Percentiles rank a stretch among this genome's conserved stretches.
Evolutionary conservation across 2,113 vertebrate genomes (phyloP).

Genomic region (Silurus glanis): DNA sequence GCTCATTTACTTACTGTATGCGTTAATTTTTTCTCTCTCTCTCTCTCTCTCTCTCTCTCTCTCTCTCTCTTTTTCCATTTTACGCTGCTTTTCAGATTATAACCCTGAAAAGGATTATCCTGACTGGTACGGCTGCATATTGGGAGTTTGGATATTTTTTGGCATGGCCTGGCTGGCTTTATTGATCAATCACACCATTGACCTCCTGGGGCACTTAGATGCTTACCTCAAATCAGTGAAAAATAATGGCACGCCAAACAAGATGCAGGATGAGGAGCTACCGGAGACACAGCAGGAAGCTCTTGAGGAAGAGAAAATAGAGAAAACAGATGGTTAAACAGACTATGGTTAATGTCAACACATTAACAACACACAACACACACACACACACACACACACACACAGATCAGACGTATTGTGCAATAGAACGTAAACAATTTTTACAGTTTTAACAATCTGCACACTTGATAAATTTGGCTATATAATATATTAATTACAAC

Average conservation of each 20-base stretch:
- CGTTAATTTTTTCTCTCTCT: background rate
- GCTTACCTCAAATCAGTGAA: constrained; percentile 52
- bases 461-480: background rate
- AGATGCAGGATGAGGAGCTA: constrained; percentile 47
- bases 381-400: background rate
- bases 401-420: background rate
- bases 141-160: constrained; percentile 90
- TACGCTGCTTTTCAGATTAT: constrained; percentile 68
- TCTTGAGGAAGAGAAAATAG: background rate
- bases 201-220: constrained; percentile 76
- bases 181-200: constrained; percentile 83
- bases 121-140: constrained; percentile 81
- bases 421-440: background rate
- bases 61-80: background rate
- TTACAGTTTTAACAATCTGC: background rate
- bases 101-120: constrained; percentile 80
- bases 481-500: background rate
- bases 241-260: constrained; percentile 42
- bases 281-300: constrained; percentile 35
- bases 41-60: constrained; percentile 4
- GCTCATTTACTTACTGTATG: background rate
- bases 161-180: constrained; percentile 90
- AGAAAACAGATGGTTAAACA: constrained; percentile 5
- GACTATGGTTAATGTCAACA: background rate
- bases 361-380: background rate